Evolutionary conservation across 2,113 vertebrate species (phyloP).

Genomic region (Platycercus adscitus): DNA sequence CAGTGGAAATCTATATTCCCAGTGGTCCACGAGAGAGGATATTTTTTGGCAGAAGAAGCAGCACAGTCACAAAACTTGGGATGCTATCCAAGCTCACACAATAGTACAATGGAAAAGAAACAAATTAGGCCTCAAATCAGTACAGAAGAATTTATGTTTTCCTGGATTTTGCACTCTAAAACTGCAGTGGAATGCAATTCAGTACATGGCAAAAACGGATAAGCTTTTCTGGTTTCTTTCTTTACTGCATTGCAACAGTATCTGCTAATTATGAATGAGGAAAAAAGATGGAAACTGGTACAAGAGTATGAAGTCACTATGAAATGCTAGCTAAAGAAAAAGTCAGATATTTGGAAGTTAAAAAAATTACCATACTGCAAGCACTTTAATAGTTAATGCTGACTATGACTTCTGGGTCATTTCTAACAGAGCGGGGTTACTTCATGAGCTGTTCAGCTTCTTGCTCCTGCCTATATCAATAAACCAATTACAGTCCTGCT

Average conservation of each 20-base stretch:
- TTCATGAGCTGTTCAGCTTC: neutral
- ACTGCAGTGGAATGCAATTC: neutral
- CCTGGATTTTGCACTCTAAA: neutral
- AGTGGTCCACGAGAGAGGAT: neutral
- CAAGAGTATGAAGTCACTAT: neutral
- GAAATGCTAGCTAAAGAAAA: neutral
- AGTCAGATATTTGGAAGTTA: neutral
- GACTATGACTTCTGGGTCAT: neutral
- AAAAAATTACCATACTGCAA: neutral
- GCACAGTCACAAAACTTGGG: neutral
- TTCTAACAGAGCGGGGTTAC: neutral
- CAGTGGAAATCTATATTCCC: neutral
- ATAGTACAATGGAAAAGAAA: neutral
- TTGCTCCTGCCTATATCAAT: constrained; percentile 7
- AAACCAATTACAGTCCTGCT: constrained; percentile 1
- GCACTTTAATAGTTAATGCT: neutral
- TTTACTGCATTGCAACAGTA: neutral
- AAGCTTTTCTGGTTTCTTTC: neutral
- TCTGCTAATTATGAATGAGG: neutral
- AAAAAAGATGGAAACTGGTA: neutral
- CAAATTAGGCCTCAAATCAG: neutral
- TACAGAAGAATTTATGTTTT: neutral
- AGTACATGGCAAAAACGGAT: neutral
- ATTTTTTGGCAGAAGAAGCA: neutral
- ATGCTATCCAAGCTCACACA: neutral